These are phyloP conservation scores for Poecilus cupreus DNA, from an alignment of 2,888 invertebrate genomes.

Conservation along the genomic window DNA sequence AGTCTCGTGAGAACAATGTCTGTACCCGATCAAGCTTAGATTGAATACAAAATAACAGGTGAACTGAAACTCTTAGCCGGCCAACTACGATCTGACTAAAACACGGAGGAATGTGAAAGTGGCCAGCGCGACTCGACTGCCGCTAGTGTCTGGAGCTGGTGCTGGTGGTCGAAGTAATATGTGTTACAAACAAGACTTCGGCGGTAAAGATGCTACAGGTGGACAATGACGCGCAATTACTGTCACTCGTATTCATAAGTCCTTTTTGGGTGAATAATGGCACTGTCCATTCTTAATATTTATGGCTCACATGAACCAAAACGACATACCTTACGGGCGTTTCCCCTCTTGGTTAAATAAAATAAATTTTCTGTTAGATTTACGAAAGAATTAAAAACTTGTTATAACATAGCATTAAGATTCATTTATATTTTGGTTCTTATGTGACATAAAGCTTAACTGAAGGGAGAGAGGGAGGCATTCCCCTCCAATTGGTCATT, in stretches of 20 bases:
- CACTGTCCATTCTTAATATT: no score
- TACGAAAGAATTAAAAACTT: no score
- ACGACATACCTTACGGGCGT: no score
- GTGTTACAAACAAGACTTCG: neutral
- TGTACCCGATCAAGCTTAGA: neutral
- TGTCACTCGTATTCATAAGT: neutral
- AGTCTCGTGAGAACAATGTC: neutral
- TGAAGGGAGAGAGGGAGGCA: no score
- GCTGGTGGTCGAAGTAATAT: neutral
- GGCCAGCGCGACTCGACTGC: neutral
- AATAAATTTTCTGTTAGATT: no score
- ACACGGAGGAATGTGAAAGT: constrained; percentile 51
- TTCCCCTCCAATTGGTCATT: no score
- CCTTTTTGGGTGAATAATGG: no score
- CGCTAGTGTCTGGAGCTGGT: neutral
- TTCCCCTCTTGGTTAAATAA: no score
- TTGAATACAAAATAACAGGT: constrained; percentile 23
- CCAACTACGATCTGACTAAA: constrained; percentile 21
- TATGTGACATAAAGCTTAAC: no score
- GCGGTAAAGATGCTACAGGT: neutral
- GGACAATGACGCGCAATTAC: neutral
- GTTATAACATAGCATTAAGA: no score
- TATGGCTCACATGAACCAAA: no score
- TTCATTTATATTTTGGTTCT: no score
- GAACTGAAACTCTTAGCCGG: constrained; percentile 16